A percentile compares a stretch with the other conserved stretches of the same genome.
Conservation (phyloP, 2,113 vertebrate species). For the Eulemur rufifrons region DNA sequence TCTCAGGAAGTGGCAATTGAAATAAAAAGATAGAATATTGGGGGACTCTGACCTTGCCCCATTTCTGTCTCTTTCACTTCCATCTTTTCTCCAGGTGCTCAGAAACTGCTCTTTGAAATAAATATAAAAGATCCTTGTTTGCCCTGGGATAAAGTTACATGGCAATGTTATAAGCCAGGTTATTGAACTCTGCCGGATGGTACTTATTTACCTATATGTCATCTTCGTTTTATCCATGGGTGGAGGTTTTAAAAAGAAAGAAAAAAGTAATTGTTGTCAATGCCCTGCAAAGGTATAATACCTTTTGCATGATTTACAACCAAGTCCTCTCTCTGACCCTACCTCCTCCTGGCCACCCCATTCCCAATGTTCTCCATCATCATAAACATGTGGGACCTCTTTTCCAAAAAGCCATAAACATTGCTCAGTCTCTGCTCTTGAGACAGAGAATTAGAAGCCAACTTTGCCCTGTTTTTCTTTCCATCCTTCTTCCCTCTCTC, state of each 20-base stretch:
- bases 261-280: background rate
- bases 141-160: background rate
- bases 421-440: background rate
- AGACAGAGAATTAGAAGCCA: background rate
- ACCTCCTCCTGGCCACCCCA: background rate
- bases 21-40: background rate
- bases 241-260: background rate
- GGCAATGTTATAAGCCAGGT: background rate
- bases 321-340: background rate
- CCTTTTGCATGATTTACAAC: background rate
- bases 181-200: constrained; percentile 9
- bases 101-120: constrained; percentile 41
- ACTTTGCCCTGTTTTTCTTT: background rate
- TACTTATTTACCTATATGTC: background rate
- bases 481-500: background rate
- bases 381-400: background rate
- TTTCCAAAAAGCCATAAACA: background rate
- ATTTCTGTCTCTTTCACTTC: constrained; percentile 11
- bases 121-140: constrained; percentile 4
- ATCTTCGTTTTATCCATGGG: background rate
- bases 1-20: background rate
- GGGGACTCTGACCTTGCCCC: background rate
- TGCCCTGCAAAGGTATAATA: background rate
- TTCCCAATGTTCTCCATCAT: background rate
- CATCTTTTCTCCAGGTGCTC: background rate